Percentiles rank a stretch among this genome's conserved stretches.
These are phyloP conservation scores for Rosalia funebris DNA, from an alignment of 2,888 invertebrate genomes.

Conservation along the genomic window DNA sequence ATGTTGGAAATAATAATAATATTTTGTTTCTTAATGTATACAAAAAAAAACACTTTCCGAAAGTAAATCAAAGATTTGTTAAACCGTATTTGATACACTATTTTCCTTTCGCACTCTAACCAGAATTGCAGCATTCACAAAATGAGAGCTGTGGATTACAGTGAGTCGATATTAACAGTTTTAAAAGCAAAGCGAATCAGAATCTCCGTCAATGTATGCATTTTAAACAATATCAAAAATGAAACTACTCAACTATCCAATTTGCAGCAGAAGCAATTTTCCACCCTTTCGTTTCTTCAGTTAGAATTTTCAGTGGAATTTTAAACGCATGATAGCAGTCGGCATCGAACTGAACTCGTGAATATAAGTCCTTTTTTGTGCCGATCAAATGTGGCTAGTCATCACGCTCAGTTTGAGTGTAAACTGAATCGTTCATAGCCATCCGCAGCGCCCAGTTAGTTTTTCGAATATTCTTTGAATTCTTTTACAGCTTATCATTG, in stretches of 20 bases:
- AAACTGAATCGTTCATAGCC: slow-evolving; percentile 51
- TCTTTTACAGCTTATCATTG: slow-evolving; percentile 42
- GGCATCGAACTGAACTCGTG: neutral
- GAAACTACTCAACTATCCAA: neutral
- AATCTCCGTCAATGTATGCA: neutral
- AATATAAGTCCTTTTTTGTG: slow-evolving; percentile 40
- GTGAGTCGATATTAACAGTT: too few species aligned
- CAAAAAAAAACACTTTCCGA: too few species aligned
- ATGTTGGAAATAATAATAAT: too few species aligned
- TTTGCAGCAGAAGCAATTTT: slow-evolving; percentile 4
- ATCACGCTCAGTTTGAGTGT: slow-evolving; percentile 50
- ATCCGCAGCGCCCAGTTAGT: slow-evolving; percentile 41
- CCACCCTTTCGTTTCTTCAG: slow-evolving; percentile 4
- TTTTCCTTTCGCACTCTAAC: too few species aligned
- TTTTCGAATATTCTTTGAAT: slow-evolving; percentile 39
- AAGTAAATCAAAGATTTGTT: too few species aligned
- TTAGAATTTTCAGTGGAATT: slow-evolving; percentile 11
- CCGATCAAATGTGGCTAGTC: slow-evolving; percentile 51
- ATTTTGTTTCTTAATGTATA: too few species aligned
- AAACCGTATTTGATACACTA: too few species aligned
- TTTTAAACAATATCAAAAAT: neutral
- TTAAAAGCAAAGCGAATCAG: too few species aligned
- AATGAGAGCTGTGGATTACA: too few species aligned
- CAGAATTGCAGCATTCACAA: too few species aligned
- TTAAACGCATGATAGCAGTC: neutral